phyloP scores from a whole-genome alignment of 2,797 vertebrate genomes.

The Paramormyrops hopkinsi region DNA sequence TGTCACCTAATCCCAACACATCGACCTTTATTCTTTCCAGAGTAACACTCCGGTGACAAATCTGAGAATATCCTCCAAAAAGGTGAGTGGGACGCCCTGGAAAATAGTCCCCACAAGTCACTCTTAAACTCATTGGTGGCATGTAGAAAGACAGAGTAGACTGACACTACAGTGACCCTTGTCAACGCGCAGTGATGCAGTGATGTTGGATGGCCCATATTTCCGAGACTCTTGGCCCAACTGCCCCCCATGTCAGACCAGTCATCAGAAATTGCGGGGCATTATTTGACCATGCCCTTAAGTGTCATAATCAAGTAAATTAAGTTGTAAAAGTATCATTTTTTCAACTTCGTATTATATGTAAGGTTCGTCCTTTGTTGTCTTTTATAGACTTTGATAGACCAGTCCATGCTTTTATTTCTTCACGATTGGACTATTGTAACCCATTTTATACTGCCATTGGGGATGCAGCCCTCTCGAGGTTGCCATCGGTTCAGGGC shows the following conservation, averaged over 20 bases:
- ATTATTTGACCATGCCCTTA: neutral
- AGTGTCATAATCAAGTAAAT: neutral
- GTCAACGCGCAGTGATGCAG: neutral
- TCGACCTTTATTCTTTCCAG: conserved; percentile 55
- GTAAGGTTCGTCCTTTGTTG: neutral
- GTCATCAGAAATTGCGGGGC: neutral
- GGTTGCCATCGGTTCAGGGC: neutral
- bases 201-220: neutral
- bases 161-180: neutral
- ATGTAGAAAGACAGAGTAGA: neutral
- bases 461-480: neutral
- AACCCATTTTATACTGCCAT: neutral
- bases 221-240: neutral
- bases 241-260: neutral
- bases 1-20: neutral
- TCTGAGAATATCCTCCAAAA: conserved; percentile 93
- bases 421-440: neutral
- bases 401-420: neutral
- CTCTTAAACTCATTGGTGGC: neutral
- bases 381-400: neutral
- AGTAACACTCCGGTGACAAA: conserved; percentile 80
- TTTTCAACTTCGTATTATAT: neutral
- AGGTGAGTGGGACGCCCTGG: conserved; percentile 63
- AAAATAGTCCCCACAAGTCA: neutral
- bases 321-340: neutral